A percentile compares a stretch with the other conserved stretches of the same genome.
These are phyloP conservation scores for Odontomachus brunneus DNA, from an alignment of 1,140 invertebrate species.

Conservation along the genomic window DNA sequence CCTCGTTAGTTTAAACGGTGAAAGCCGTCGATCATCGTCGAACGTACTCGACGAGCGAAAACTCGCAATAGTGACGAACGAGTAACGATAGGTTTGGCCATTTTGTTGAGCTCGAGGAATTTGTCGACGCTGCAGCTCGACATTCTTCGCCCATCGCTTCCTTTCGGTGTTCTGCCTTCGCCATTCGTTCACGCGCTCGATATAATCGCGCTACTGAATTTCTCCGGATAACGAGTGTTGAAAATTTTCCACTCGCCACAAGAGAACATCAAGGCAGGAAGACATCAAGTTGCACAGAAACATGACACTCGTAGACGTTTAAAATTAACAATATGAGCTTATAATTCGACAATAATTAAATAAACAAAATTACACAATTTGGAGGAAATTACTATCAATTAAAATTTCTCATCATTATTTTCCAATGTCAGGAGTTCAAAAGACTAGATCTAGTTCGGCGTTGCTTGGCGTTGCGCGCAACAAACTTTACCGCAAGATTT, in stretches of 20 bases:
- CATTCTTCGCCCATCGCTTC: conserved; percentile 69
- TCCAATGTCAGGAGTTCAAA: conserved; percentile 50
- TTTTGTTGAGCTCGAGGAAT: conserved; percentile 82
- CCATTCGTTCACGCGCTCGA: conserved; percentile 61
- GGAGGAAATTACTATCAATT: too few relatives aligned
- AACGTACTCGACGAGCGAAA: conserved; percentile 32
- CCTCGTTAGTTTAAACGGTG: conserved; percentile 74
- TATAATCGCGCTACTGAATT: conserved; percentile 54
- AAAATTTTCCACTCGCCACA: conserved; percentile 61
- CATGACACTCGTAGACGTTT: background rate
- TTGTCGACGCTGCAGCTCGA: conserved; percentile 81
- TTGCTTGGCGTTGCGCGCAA: conserved; percentile 59
- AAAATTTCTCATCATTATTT: conserved; percentile 26
- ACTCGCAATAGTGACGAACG: conserved; percentile 79
- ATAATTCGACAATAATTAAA: background rate
- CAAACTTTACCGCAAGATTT: conserved; percentile 78
- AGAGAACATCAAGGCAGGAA: background rate
- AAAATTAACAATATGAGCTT: background rate
- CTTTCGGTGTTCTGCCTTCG: conserved; percentile 62
- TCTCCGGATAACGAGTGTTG: conserved; percentile 54
- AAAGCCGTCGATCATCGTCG: conserved; percentile 30
- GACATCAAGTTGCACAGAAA: conserved; percentile 10
- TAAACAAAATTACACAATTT: too few relatives aligned
- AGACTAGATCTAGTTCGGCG: conserved; percentile 58
- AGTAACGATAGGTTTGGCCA: conserved; percentile 79